Base-by-base conservation (phyloP, 2,113 vertebrate species). In the Cavia porcellus region DNA sequence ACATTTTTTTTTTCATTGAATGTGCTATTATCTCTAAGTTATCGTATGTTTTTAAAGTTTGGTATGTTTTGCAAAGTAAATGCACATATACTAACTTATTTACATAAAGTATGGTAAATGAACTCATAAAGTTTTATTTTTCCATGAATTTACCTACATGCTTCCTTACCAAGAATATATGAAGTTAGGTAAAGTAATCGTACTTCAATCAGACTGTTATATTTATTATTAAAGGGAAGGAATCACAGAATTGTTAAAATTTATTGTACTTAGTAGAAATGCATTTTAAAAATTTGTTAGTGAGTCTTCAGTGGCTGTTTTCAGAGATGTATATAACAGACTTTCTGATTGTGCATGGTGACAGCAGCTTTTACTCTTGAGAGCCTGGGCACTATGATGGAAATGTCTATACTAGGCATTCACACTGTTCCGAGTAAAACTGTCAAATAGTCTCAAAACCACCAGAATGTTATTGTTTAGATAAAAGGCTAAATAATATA, bases 351-450 rank as follows among this genome's bases (percentile, higher is more conserved):
- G 52, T 1, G 17, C 22, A 11, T 2, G 3, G 59, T 17, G 38
- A 75, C 22, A 75, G 72, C 25, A 24, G 15, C 12, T 10, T 24
- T 10, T 22, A 1, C 38, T 61, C n/a, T 15, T 6, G 15, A 62
- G 52, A 25, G 32, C 28, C 24, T 42, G 74, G 80, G 20, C 30
- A 61, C 32, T 68, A 17, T 8, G 35, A 8, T 47, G n/a, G 25
- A 72, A 47, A 5, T 14, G 3, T 45, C 28, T 4, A 9, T 1
- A 17, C 1, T 5, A n/a, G 38, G 64, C 62, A 4, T 3, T 13
- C 7, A 4, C 1, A 8, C 3, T 47, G 8, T 20, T 66, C 13
- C 59, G 5, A 8, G 0, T 5, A 13, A 85, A 50, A 64, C 13
- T 14, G 8, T 13, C 10, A 30, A 2, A n/a, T 32, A 14, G 32